Evolutionary conservation across 2,113 vertebrate species (phyloP), one percentile per base, ranked within the genome.

Genomic region (Hymenochirus boettgeri): DNA sequence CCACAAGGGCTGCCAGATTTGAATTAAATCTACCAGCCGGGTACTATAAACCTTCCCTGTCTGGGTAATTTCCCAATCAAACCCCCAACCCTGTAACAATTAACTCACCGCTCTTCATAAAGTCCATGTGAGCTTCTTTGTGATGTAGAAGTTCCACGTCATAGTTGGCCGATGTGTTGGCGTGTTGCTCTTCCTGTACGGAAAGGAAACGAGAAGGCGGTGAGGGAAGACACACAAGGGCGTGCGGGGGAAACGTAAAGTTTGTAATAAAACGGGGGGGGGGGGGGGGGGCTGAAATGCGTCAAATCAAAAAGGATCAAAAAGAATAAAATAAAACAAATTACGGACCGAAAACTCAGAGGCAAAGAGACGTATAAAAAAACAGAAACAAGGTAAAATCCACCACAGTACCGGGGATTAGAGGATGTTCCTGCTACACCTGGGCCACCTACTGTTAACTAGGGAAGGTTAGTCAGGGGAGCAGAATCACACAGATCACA

Each of bases 91-190:
- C n/a, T n/a, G 0, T 3, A 21, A 29, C 10, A 23, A 55, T 57
- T 60, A 56, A 83, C 93, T 73, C 70, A 98, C 96, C 93, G 65
- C 91, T 98, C 81, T 93, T 98, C 37, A 95, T 81, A 77, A 98
- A 96, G 75, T 99, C 96, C 66, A 96, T 82, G 0, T 99, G 96
- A 19, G 96, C 96, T 42, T 98, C 96, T 76, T 88, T 90, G 83
- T 99, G 96, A 82, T 99, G 96, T 74, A 99, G 90, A 1, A 99
- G 88, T 64, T 99, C 96, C 9, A 99, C 96, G 53, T 99, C 96
- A 1, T 98, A 99, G 80, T 99, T 99, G 65, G 96, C 96, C 2
- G 96, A 99, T 11, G 96, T 99, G 79, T 99, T 99, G 61, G 96
- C 96, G 46, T 99, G 96, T 33, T 99, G 96, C 73, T 99, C 96